phyloP scores from a whole-genome alignment of 2,888 invertebrate species.

The Taphrorychus bicolor region DNA sequence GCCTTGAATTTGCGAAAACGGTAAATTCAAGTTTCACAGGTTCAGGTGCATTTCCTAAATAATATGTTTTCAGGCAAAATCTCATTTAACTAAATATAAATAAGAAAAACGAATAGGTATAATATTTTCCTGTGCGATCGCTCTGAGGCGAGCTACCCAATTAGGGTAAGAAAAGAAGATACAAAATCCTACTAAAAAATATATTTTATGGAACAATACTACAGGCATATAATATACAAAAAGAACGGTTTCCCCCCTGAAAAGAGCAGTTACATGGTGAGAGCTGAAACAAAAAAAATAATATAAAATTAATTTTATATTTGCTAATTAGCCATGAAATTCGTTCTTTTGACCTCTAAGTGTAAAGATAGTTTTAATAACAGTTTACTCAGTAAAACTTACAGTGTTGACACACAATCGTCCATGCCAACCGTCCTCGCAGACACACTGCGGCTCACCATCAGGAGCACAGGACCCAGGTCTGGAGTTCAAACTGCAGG shows the following conservation, averaged over 20 bases:
- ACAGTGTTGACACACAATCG: conserved; percentile 81
- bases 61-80: not conserved
- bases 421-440: conserved; percentile 85
- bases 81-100: not conserved
- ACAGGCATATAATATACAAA: conserved; percentile 20
- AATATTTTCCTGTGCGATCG: too few species aligned
- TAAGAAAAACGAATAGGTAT: too few species aligned
- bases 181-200: conserved; percentile 1
- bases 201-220: conserved; percentile 30
- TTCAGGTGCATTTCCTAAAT: not conserved
- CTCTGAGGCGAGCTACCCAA: too few species aligned
- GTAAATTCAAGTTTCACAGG: too few species aligned
- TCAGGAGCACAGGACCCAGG: conserved; percentile 74
- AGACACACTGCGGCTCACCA: conserved; percentile 73
- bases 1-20: not conserved
- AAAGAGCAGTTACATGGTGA: conserved; percentile 14
- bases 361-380: not conserved
- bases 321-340: not conserved
- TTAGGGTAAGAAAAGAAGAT: too few species aligned
- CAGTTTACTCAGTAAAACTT: too few species aligned
- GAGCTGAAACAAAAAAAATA: conserved; percentile 19
- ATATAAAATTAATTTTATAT: too few species aligned
- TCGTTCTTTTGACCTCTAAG: not conserved
- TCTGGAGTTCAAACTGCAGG: conserved; percentile 76
- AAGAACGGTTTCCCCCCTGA: not conserved